Base-by-base conservation (phyloP, 2,888 invertebrate genomes). In the Drosophila rubida region DNA sequence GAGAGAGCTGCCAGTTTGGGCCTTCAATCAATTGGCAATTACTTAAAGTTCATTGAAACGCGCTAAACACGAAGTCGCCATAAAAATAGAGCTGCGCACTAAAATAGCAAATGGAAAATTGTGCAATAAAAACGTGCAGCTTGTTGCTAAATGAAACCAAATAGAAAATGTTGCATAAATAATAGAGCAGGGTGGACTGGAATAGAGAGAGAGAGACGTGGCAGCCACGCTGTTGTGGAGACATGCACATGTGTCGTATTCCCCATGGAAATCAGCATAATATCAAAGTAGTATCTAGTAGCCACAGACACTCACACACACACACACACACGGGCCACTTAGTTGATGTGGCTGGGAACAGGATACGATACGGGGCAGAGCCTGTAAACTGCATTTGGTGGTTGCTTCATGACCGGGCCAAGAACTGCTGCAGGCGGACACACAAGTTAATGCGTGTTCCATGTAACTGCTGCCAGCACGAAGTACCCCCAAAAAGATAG, bases 251-350 rank as follows among this genome's bases (percentile, higher is more conserved):
- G 67, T 83, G 60, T 79, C 71, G 71, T 69, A 89, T 84, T 86
- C 88, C 88, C 90, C 70, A 80, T 86, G 88, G 88, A 88, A 88
- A 88, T 88, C 88, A 89, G 75, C 86, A 88, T 89, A 84, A 87
- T 89, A 86, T 80, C 16, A 71, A 83, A 79, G 72, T 72, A 59
- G 71, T 30, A 32, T 32, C 32, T n/a, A 32, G n/a, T 32, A 32
- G 0, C 62, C 65, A 67, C 53, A 48, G 63, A 35, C 35, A 35
- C 9, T 2, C 68, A 23, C 6, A 23, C 65, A 67, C 53, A 48
- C 65, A 35, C 35, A 35, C 4, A 13, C 65, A 78, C 69, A 82
- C n/a, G n/a, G n/a, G n/a, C 69, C 69, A 76, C 51, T 55, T 51
- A 66, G 71, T 46, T 58, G 37, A 59, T 64, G 13, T 63, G 54